Evolutionary conservation across 2,888 invertebrate species (phyloP).

Genomic region (Apotomis capreana): DNA sequence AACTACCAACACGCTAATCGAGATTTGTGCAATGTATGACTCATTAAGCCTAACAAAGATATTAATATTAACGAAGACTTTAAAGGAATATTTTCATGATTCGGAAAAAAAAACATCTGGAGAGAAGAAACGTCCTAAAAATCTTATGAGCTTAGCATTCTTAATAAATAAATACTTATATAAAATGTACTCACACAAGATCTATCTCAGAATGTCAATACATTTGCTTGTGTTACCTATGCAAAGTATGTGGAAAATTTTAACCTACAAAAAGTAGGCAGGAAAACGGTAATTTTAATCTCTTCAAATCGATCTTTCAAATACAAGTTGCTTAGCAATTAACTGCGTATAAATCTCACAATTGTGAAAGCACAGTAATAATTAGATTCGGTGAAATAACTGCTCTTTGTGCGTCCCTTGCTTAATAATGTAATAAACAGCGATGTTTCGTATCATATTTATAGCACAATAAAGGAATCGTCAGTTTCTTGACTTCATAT

Average conservation of each 20-base stretch:
- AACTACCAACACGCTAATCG: constrained; percentile 56
- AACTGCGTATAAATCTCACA: constrained; percentile 29
- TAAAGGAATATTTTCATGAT: too few relatives aligned
- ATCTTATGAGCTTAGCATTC: too few relatives aligned
- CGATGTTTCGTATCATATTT: constrained; percentile 43
- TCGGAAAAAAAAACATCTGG: too few relatives aligned
- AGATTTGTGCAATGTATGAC: constrained; percentile 61
- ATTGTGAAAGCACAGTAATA: constrained; percentile 37
- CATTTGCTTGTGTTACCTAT: background rate
- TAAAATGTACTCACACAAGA: too few relatives aligned
- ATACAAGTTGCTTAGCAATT: constrained; percentile 30
- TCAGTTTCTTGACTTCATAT: background rate
- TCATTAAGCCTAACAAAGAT: constrained; percentile 42
- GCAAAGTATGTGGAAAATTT: background rate
- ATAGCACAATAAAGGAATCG: constrained; percentile 1
- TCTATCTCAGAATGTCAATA: too few relatives aligned
- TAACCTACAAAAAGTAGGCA: constrained; percentile 27
- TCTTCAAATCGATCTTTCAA: constrained; percentile 20
- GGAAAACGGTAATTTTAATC: constrained; percentile 33
- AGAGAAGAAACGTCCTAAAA: too few relatives aligned
- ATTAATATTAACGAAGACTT: background rate
- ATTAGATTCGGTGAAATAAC: constrained; percentile 38
- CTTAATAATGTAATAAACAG: constrained; percentile 59
- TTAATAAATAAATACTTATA: too few relatives aligned
- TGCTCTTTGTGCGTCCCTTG: constrained; percentile 42